phyloP scores from a whole-genome alignment of 2,888 invertebrate genomes.

The Amphipyra berbera region DNA sequence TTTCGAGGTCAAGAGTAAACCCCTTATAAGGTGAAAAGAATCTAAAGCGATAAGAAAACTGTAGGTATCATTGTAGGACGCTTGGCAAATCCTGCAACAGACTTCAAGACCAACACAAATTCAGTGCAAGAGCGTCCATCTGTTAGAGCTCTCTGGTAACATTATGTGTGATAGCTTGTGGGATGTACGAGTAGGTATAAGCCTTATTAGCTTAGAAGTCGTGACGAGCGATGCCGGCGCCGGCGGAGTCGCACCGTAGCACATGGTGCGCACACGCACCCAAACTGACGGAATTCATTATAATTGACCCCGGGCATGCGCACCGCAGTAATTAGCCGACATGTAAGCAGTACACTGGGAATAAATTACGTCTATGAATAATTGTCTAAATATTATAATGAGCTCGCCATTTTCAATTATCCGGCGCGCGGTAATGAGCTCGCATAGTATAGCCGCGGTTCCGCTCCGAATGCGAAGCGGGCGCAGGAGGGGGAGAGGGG shows the following conservation, averaged over 20 bases:
- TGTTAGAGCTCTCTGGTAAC: too few species aligned
- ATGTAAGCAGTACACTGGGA: conserved; percentile 56
- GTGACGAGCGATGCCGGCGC: not conserved
- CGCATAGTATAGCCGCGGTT: conserved; percentile 51
- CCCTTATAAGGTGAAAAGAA: too few species aligned
- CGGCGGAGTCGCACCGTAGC: not conserved
- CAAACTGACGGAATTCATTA: conserved; percentile 23
- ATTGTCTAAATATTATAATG: conserved; percentile 76
- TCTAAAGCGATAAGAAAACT: too few species aligned
- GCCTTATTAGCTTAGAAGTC: not conserved
- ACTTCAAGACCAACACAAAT: too few species aligned
- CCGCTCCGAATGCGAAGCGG: conserved; percentile 51
- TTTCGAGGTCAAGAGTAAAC: too few species aligned
- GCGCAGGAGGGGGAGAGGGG: not conserved
- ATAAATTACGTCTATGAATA: conserved; percentile 69
- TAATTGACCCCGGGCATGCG: conserved; percentile 29
- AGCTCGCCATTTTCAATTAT: conserved; percentile 74
- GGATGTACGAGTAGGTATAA: too few species aligned
- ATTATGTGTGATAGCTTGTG: too few species aligned
- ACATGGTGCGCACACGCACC: conserved; percentile 3
- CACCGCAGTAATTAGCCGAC: conserved; percentile 56
- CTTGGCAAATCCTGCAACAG: too few species aligned
- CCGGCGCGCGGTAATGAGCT: conserved; percentile 69
- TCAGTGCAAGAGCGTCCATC: too few species aligned
- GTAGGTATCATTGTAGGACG: too few species aligned